Base-by-base conservation (phyloP, 2,113 vertebrate genomes). In the Mormoops blainvillei region DNA sequence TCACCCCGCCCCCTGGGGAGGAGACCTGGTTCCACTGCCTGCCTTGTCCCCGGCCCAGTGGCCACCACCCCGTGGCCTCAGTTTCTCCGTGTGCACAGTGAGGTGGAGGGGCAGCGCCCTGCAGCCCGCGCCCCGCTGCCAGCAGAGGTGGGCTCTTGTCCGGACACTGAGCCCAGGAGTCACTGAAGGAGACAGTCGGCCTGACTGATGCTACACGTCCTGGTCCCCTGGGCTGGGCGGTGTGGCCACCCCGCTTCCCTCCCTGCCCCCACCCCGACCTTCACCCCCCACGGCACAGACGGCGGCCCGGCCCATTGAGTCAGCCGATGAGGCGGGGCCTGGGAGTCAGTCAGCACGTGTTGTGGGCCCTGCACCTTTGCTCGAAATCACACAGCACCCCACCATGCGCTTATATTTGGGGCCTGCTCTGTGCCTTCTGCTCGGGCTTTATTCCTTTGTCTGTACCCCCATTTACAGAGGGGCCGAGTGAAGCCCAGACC, bases 21-120 rank as follows among this genome's bases (percentile, higher is more conserved):
- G 65, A 67, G 28, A 24, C 81, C 19, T 4, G 48, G 28, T 8
- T 38, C 28, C 24, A 0, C 2, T 16, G 26, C 28, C 74, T 3
- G 2, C 58, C 9, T 0, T 1, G 10, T 12, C 33, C 81, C 33
- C 13, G 24, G 14, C 36, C n/a, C 3, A 16, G 20, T 4, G 6
- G 41, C 20, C 5, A 1, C 81, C 7, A 0, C 4, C 19, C 18
- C 3, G 0, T 9, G 45, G 76, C 15, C 67, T 58, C 36, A 2
- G 43, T 67, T 88, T 76, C 28, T 48, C 50, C 4, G 0, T 11
- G 50, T 15, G 38, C 11, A 1, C 1, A 1, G 38, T 7, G 6
- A 73, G 2, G 45, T 3, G 4, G 24, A 22, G 61, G 26, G 38
- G 67, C 41, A 2, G 16, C 2, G 31, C 73, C 14, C 0, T 7